Evolutionary conservation across 2,113 vertebrate genomes (phyloP).

Genomic region (Callithrix jacchus): DNA sequence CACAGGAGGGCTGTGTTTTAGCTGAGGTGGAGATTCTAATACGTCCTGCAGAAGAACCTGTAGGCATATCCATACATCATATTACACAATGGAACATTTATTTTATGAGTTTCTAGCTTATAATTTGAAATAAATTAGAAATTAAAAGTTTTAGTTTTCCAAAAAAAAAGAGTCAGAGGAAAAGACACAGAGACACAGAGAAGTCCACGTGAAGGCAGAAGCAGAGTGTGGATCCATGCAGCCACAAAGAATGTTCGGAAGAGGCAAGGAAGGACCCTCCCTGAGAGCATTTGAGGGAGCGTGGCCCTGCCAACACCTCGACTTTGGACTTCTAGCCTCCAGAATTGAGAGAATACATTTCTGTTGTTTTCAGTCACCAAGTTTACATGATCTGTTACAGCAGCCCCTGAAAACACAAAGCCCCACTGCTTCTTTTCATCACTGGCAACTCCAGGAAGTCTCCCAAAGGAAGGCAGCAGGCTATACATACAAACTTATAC

Average conservation of each 20-base stretch:
- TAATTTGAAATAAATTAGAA: constrained; percentile 42
- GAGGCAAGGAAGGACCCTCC: background rate
- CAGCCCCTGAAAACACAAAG: background rate
- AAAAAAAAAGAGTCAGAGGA: background rate
- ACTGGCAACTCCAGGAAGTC: background rate
- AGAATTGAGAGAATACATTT: background rate
- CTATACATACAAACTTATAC: background rate
- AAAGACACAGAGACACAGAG: background rate
- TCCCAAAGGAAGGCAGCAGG: background rate
- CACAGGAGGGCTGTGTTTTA: background rate
- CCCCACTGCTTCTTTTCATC: background rate
- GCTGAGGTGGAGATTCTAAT: background rate
- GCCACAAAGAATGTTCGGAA: background rate
- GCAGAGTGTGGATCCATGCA: background rate
- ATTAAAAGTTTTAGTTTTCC: background rate
- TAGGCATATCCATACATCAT: background rate
- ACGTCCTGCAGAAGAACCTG: background rate
- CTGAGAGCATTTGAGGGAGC: fast-evolving
- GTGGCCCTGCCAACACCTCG: background rate
- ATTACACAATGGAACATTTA: background rate
- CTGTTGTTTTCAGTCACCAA: background rate
- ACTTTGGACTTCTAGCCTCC: background rate
- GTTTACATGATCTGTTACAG: background rate
- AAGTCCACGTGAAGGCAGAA: background rate
- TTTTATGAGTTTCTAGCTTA: background rate